These are phyloP conservation scores for Anastrepha obliqua DNA, from an alignment of 1,140 invertebrate species.

Conservation along the genomic window DNA sequence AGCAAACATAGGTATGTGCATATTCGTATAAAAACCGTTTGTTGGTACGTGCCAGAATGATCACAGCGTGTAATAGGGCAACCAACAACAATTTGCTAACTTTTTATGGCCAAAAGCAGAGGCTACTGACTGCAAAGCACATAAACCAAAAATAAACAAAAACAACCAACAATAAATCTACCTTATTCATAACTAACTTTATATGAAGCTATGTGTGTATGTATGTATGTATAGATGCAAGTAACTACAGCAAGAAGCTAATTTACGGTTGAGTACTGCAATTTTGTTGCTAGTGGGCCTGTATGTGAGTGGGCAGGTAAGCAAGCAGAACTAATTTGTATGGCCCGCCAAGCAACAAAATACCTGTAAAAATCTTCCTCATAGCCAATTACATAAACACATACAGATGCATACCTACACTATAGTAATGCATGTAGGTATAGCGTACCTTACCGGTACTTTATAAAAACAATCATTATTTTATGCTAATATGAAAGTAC, in stretches of 20 bases:
- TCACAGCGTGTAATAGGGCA: constrained; percentile 3
- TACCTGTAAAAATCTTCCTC: background rate
- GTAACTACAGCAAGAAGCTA: background rate
- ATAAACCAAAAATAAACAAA: background rate
- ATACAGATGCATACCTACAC: background rate
- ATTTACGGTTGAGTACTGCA: background rate
- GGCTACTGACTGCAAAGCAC: background rate
- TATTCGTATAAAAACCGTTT: background rate
- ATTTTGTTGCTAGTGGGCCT: background rate
- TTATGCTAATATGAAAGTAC: background rate
- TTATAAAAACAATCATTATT: background rate
- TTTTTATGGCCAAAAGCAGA: constrained; percentile 17
- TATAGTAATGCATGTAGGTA: background rate
- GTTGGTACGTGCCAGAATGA: constrained; percentile 30
- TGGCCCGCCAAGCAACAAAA: background rate
- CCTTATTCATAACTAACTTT: constrained; percentile 2
- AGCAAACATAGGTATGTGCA: background rate
- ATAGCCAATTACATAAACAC: background rate
- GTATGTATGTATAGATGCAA: background rate
- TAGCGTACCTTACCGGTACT: constrained; percentile 8
- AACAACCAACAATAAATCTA: background rate
- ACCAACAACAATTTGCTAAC: constrained; percentile 2
- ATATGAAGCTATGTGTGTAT: background rate
- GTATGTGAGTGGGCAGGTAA: background rate
- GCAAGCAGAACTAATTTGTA: constrained; percentile 35